Evolutionary conservation across 2,888 invertebrate genomes (phyloP).

Genomic region (Keiferia lycopersicella): DNA sequence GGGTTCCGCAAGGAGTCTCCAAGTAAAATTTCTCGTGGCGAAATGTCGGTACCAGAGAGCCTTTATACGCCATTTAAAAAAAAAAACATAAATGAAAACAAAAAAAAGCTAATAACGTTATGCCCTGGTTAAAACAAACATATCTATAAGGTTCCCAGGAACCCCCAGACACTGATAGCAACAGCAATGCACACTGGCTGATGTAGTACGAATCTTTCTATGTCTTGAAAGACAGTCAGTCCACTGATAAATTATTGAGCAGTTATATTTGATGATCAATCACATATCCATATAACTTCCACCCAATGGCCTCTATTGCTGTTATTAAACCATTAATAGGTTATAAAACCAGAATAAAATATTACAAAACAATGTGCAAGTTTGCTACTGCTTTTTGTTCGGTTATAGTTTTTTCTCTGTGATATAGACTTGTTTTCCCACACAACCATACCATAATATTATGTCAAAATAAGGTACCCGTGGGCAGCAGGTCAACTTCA

Average conservation of each 20-base stretch:
- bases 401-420: neutral
- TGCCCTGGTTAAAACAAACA: too few relatives aligned
- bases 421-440: neutral
- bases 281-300: neutral
- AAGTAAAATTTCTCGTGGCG: too few relatives aligned
- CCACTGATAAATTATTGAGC: slow-evolving; percentile 16
- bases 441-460: neutral
- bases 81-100: too few relatives aligned
- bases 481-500: neutral
- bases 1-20: too few relatives aligned
- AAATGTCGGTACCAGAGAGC: too few relatives aligned
- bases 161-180: neutral
- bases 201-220: neutral
- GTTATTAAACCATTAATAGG: neutral
- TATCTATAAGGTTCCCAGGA: too few relatives aligned
- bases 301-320: neutral
- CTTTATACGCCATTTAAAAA: too few relatives aligned
- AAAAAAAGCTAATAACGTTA: too few relatives aligned
- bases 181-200: neutral
- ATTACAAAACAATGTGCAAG: neutral
- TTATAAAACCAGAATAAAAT: neutral
- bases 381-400: too few relatives aligned
- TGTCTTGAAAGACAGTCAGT: neutral
- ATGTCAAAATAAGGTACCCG: neutral
- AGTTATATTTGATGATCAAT: slow-evolving; percentile 6